These are phyloP conservation scores for Stenotaenia linearis DNA, from an alignment of 2,888 invertebrate species.

Conservation along the genomic window DNA sequence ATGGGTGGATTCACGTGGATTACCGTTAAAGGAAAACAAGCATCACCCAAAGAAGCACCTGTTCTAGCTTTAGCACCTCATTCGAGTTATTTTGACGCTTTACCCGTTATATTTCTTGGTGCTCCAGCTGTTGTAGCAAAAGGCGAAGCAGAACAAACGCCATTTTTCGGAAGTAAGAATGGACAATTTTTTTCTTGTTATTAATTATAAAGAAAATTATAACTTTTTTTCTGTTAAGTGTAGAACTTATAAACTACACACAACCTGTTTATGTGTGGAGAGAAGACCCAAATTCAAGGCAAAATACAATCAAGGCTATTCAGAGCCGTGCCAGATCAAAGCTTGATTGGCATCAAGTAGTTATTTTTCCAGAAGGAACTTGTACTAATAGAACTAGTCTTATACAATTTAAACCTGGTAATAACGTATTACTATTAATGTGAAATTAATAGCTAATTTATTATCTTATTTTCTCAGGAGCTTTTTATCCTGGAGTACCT, in stretches of 20 bases:
- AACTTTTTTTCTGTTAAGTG: slow-evolving; percentile 40
- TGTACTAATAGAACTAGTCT: slow-evolving; percentile 89
- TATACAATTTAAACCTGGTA: slow-evolving; percentile 45
- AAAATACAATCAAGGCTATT: slow-evolving; percentile 83
- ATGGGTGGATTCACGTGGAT: slow-evolving; percentile 76
- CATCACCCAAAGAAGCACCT: slow-evolving; percentile 68
- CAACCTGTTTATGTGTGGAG: slow-evolving; percentile 93
- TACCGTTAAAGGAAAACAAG: slow-evolving; percentile 68
- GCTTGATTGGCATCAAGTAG: slow-evolving; percentile 52
- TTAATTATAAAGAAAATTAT: background rate
- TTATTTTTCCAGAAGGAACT: slow-evolving; percentile 94
- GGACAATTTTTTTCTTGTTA: too few species aligned
- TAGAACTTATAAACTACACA: slow-evolving; percentile 85
- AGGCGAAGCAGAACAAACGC: slow-evolving; percentile 71
- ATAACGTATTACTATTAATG: background rate
- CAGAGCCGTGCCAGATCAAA: slow-evolving; percentile 74
- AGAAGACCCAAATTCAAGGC: slow-evolving; percentile 85
- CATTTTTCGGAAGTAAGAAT: slow-evolving; percentile 82
- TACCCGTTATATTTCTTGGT: slow-evolving; percentile 73
- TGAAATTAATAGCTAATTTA: background rate
- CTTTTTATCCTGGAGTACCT: slow-evolving; percentile 91
- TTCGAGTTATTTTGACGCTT: slow-evolving; percentile 83
- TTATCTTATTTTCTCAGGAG: slow-evolving; percentile 64
- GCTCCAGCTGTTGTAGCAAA: slow-evolving; percentile 86
- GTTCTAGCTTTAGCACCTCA: slow-evolving; percentile 84